Percentiles rank a stretch among this genome's conserved stretches.
Evolutionary conservation across 2,113 vertebrate species (phyloP).

Genomic region (Ptilonorhynchus violaceus): DNA sequence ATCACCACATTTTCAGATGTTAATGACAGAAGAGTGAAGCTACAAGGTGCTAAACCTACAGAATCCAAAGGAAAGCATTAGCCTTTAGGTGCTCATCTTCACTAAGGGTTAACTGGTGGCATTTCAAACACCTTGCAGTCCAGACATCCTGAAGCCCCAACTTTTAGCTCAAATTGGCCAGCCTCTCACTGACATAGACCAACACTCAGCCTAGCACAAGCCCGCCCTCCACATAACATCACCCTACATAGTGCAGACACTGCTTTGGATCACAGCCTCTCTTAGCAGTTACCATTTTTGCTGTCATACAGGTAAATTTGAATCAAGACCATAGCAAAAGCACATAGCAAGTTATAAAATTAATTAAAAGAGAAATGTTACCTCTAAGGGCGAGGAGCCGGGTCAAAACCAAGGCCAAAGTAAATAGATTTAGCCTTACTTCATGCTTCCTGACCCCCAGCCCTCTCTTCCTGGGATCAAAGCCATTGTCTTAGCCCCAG

Average conservation of each 20-base stretch:
- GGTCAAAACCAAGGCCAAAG: background rate
- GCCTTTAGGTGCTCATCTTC: background rate
- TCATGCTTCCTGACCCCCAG: slow-evolving; percentile 37
- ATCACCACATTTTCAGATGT: background rate
- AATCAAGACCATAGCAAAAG: background rate
- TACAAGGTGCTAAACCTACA: background rate
- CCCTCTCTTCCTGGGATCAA: slow-evolving; percentile 54
- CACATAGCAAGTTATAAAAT: background rate
- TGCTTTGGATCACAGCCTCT: background rate
- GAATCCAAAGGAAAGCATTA: background rate
- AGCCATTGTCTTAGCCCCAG: background rate
- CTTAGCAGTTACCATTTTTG: background rate
- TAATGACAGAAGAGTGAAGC: background rate
- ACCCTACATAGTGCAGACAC: background rate
- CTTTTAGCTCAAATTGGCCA: background rate
- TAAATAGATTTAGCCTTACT: slow-evolving; percentile 4
- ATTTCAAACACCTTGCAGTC: background rate
- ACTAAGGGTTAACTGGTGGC: background rate
- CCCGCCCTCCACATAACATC: fast-evolving
- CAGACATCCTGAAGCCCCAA: background rate
- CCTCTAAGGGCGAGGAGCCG: background rate
- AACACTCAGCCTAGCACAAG: background rate
- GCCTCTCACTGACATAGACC: fast-evolving
- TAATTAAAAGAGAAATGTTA: background rate
- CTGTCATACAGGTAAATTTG: background rate